Base-by-base conservation (phyloP, 2,888 invertebrate species). In the Elmis aenea region DNA sequence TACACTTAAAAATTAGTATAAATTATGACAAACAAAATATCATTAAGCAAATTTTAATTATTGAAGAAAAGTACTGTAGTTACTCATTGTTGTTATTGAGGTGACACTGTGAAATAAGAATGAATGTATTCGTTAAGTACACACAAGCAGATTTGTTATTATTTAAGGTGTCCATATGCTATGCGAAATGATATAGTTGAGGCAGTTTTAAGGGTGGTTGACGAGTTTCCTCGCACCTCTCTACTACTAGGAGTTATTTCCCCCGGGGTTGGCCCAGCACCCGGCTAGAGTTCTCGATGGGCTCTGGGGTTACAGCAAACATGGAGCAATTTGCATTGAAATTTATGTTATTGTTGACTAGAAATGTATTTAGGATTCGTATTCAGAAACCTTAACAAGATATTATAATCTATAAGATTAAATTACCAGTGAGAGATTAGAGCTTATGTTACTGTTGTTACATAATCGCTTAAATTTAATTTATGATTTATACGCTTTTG, bases 271-370 rank as follows among this genome's bases (percentile, higher is more conserved):
- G 38, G 44, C 42, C 51, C 47, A 49, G 50, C 50, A 49, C 48
- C 51, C 48, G 51, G 43, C 46, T 53, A 52, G 45, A 47, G 53
- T 50, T 54, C 55, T 54, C 48, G 18, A 46, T 41, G 52, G 51
- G 50, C 50, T 50, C 48, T 52, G 51, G 48, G 52, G 50, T 45
- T 51, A 52, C 52, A 48, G 50, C 50, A 49, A 52, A 45, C 54
- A 55, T 51, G 51, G 42, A 50, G 54, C 57, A 60, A 59, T 60
- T 60, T 60, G 54, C 57, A 56, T 54, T 50, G 54, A 57, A 59
- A 58, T 60, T 59, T 58, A 58, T 58, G 58, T 57, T 56, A 59
- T 54, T 59, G 58, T 58, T 54, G 54, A 56, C 51, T 54, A 45
- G 50, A 52, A 55, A 50, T 49, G 51, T 55, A 52, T 54, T 53